Evolutionary conservation across 2,888 invertebrate genomes (phyloP).

Genomic region (Papilio demoleus): DNA sequence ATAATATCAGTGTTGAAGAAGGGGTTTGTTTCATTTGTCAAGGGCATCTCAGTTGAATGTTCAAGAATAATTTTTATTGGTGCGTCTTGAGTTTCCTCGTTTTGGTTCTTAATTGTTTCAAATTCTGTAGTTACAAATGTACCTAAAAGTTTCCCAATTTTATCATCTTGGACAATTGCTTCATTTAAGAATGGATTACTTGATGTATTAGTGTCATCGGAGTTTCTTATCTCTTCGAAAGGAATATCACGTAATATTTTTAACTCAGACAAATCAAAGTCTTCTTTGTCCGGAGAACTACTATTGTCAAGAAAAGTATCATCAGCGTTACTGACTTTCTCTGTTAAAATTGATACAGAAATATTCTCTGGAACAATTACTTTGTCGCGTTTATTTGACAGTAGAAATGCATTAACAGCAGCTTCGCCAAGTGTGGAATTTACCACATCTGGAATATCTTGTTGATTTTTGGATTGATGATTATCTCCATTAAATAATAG

Average conservation of each 20-base stretch:
- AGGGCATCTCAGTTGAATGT: constrained; percentile 46
- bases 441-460: constrained; percentile 75
- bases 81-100: constrained; percentile 62
- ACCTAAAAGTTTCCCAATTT: constrained; percentile 62
- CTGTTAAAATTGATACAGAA: constrained; percentile 67
- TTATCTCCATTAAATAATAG: constrained; percentile 37
- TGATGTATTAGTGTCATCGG: constrained; percentile 54
- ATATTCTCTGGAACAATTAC: constrained; percentile 72
- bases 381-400: constrained; percentile 61
- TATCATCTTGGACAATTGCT: constrained; percentile 58
- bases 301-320: constrained; percentile 15
- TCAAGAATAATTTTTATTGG: constrained; percentile 61
- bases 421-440: constrained; percentile 73
- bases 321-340: constrained; percentile 52
- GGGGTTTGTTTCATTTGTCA: constrained; percentile 58
- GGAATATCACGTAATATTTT: constrained; percentile 53
- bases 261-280: constrained; percentile 52
- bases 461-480: constrained; percentile 52
- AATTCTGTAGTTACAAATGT: constrained; percentile 69
- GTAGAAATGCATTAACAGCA: constrained; percentile 55
- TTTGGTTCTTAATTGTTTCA: constrained; percentile 71
- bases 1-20: constrained; percentile 56
- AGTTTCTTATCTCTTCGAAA: constrained; percentile 56
- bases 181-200: constrained; percentile 70
- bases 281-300: constrained; percentile 44